Conservation (phyloP, 2,888 invertebrate genomes). For the Rhagonycha lutea region DNA sequence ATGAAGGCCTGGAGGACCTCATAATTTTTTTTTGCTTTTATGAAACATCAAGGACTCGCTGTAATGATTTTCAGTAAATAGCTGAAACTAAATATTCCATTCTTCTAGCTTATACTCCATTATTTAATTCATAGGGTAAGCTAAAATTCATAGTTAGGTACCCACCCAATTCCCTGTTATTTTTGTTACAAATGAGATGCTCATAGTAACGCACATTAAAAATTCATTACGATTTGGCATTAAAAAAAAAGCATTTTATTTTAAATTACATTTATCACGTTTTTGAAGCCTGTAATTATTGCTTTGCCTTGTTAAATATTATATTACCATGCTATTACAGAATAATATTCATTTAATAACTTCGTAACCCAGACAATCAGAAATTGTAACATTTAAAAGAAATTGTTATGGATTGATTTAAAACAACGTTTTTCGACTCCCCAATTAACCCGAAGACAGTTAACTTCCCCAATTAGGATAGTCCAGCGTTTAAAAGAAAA, state of each 20-base stretch:
- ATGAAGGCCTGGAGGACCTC: neutral
- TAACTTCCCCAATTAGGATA: too few relatives aligned
- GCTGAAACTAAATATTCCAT: neutral
- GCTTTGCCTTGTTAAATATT: neutral
- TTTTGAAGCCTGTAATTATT: neutral
- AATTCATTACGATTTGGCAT: neutral
- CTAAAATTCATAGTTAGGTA: neutral
- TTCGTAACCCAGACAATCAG: neutral
- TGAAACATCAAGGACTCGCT: neutral
- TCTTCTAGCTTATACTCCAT: neutral
- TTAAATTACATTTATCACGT: neutral
- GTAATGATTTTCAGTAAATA: neutral
- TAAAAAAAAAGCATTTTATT: neutral
- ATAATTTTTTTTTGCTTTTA: neutral
- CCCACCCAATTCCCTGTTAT: neutral
- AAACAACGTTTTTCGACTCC: neutral
- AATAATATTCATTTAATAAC: neutral
- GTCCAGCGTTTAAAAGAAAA: too few relatives aligned
- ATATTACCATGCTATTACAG: neutral
- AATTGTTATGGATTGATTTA: neutral
- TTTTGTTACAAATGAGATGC: neutral
- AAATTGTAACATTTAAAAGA: neutral
- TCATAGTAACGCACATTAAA: neutral
- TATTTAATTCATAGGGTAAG: neutral
- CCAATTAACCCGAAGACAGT: neutral